Percentiles rank a stretch among this genome's conserved stretches.
Conservation (phyloP, 1,140 invertebrate species). For the Cyphomyrmex costatus region DNA sequence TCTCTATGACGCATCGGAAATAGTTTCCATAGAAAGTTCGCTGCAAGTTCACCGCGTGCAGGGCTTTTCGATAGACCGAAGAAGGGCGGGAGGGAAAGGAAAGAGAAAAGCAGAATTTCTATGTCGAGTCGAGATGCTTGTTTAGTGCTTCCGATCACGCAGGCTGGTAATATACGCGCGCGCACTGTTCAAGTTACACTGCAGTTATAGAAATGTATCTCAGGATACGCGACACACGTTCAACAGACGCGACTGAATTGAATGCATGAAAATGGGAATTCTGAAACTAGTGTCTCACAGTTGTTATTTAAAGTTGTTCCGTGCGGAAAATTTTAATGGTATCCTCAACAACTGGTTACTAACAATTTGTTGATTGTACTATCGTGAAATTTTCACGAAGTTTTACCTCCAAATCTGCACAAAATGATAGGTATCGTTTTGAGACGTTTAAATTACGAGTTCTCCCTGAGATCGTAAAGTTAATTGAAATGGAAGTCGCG, state of each 20-base stretch:
- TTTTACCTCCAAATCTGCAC: background rate
- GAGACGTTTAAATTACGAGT: conserved; percentile 12
- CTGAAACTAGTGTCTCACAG: conserved; percentile 25
- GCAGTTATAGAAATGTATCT: conserved; percentile 26
- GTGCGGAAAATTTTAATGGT: conserved; percentile 25
- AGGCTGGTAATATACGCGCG: conserved; percentile 38
- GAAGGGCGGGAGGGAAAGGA: background rate
- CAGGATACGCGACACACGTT: conserved; percentile 30
- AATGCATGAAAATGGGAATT: conserved; percentile 45
- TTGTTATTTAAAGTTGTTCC: conserved; percentile 21
- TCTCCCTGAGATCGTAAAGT: background rate
- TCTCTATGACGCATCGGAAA: conserved; percentile 41
- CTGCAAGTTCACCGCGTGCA: conserved; percentile 29
- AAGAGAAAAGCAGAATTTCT: conserved; percentile 30
- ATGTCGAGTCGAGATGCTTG: conserved; percentile 36
- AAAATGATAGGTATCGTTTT: background rate
- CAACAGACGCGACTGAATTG: conserved; percentile 23
- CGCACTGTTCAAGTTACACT: conserved; percentile 50
- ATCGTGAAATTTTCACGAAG: conserved; percentile 7
- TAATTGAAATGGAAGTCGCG: conserved; percentile 11
- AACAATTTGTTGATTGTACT: background rate
- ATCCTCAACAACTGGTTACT: background rate
- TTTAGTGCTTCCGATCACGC: conserved; percentile 48
- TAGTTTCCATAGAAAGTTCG: conserved; percentile 41
- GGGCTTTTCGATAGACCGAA: background rate